These are phyloP conservation scores for Phymanthus crucifer DNA, from an alignment of 92 coral and sea anemone species.

Conservation along the genomic window DNA sequence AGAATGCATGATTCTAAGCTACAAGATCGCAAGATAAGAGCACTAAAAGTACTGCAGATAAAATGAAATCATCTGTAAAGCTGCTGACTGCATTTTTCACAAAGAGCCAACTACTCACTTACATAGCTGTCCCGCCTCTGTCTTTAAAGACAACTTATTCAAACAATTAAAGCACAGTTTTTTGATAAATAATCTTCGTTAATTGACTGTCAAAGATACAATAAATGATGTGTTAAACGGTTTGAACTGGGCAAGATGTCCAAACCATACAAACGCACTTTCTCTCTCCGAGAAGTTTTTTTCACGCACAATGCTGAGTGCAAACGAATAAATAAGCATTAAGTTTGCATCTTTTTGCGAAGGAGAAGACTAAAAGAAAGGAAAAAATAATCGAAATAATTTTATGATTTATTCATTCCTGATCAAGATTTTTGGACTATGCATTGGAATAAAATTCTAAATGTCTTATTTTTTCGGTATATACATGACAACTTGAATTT, in stretches of 20 bases:
- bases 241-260: neutral
- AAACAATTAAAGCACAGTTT: constrained; percentile 7
- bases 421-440: too few relatives aligned
- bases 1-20: neutral
- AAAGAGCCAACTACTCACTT: neutral
- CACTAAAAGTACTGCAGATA: neutral
- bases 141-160: neutral
- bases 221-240: constrained; percentile 28
- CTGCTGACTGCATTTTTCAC: neutral
- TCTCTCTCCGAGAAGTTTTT: neutral
- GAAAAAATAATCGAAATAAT: too few relatives aligned
- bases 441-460: too few relatives aligned
- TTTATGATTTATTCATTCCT: too few relatives aligned
- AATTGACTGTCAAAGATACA: constrained; percentile 27
- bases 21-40: neutral
- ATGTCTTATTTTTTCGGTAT: too few relatives aligned
- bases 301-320: neutral
- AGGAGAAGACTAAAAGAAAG: neutral
- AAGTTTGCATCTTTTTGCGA: neutral
- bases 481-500: too few relatives aligned
- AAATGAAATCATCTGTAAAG: neutral
- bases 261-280: neutral
- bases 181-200: constrained; percentile 18
- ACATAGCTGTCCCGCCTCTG: constrained; percentile 4
- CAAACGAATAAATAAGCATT: neutral